phyloP scores from a whole-genome alignment of 2,888 invertebrate genomes.

The Pomacea canaliculata region DNA sequence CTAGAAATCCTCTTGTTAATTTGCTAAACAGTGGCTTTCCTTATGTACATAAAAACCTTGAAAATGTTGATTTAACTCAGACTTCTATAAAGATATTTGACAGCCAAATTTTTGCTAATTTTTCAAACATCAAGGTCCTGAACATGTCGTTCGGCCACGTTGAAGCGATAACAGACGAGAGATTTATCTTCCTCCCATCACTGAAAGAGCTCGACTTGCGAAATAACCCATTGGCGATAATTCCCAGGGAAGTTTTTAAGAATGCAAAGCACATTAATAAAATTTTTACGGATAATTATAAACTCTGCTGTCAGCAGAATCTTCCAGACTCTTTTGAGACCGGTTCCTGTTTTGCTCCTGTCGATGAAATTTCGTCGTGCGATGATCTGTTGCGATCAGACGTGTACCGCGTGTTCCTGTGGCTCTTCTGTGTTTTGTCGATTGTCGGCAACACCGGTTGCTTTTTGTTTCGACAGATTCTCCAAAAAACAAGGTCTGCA shows the following conservation, averaged over 20 bases:
- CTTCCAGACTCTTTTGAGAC: constrained; percentile 17
- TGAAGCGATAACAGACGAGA: background rate
- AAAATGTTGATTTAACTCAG: too few species aligned
- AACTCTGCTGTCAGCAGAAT: constrained; percentile 23
- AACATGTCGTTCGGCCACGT: background rate
- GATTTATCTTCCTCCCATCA: constrained; percentile 10
- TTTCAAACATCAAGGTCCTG: too few species aligned
- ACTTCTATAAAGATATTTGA: too few species aligned
- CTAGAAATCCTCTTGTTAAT: background rate
- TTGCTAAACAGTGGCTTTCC: too few species aligned
- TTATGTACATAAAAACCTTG: too few species aligned
- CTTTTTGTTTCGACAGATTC: constrained; percentile 25
- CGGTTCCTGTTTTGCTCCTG: constrained; percentile 6
- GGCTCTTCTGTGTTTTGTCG: constrained; percentile 18
- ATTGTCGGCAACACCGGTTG: constrained; percentile 23
- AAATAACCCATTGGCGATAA: background rate
- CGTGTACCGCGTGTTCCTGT: constrained; percentile 17
- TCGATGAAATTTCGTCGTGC: constrained; percentile 28
- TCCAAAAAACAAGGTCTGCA: background rate
- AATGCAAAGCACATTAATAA: background rate
- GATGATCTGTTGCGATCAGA: constrained; percentile 18
- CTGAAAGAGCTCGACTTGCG: constrained; percentile 20
- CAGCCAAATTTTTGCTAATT: too few species aligned
- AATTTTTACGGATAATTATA: constrained; percentile 23
- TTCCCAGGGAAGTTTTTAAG: background rate